These are phyloP conservation scores for Dryobotodes eremita DNA, from an alignment of 2,888 invertebrate genomes.

Conservation along the genomic window DNA sequence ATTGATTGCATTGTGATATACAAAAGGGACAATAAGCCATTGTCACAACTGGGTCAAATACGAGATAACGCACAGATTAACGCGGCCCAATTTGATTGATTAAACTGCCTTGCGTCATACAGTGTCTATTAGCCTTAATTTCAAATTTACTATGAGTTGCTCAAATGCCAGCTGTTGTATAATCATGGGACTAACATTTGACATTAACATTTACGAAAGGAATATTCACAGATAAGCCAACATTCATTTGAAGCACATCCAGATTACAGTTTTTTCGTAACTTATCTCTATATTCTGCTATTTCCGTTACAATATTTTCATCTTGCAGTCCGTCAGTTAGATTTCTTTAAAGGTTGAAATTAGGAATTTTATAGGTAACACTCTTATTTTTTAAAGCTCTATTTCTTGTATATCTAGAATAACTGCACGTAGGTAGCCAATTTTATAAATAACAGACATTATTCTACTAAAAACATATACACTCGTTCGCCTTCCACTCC, in stretches of 20 bases:
- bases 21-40: conserved; percentile 64
- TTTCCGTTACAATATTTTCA: neutral
- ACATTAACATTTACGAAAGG: neutral
- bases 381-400: neutral
- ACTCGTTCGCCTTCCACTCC: neutral
- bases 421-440: too few species aligned
- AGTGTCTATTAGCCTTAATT: conserved; percentile 57
- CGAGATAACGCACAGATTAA: conserved; percentile 77
- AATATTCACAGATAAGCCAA: neutral
- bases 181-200: neutral
- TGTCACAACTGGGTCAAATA: conserved; percentile 76
- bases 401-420: neutral
- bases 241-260: neutral
- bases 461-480: neutral
- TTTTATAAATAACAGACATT: neutral
- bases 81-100: conserved; percentile 74
- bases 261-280: neutral
- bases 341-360: neutral
- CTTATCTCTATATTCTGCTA: neutral
- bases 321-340: neutral
- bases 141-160: conserved; percentile 31
- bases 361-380: neutral
- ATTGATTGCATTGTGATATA: conserved; percentile 38
- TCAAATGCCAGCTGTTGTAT: conserved; percentile 33
- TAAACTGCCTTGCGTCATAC: conserved; percentile 67